Evolutionary conservation across 2,888 invertebrate genomes (phyloP).

Genomic region (Coremacera marginata): DNA sequence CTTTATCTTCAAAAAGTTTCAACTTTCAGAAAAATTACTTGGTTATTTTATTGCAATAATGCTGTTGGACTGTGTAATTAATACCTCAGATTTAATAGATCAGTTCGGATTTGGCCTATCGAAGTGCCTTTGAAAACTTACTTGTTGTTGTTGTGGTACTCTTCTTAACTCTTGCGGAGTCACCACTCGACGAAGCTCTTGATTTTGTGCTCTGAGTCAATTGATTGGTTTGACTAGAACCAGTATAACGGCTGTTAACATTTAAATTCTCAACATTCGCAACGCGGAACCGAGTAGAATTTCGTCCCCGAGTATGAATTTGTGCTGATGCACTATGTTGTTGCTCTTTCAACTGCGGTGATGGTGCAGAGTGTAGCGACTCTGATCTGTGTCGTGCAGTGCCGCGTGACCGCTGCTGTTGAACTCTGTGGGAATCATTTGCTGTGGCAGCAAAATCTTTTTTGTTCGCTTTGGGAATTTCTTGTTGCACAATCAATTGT

Average conservation of each 20-base stretch:
- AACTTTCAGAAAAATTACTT: too few species aligned
- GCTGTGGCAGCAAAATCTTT: constrained; percentile 22
- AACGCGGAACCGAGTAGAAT: not conserved
- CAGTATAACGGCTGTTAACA: not conserved
- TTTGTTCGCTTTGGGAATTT: constrained; percentile 46
- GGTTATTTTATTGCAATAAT: too few species aligned
- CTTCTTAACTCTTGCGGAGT: not conserved
- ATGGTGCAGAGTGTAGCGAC: constrained; percentile 1
- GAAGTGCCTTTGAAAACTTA: too few species aligned
- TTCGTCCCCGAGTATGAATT: constrained; percentile 18
- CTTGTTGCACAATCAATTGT: constrained; percentile 43
- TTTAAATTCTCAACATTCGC: not conserved
- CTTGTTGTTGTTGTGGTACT: constrained; percentile 45
- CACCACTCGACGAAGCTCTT: not conserved
- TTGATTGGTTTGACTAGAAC: not conserved
- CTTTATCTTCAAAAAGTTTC: too few species aligned
- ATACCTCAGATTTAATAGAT: too few species aligned
- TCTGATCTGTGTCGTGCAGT: constrained; percentile 15
- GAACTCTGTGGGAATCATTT: constrained; percentile 21
- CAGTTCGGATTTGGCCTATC: too few species aligned
- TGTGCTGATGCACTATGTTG: not conserved
- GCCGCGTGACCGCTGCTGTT: constrained; percentile 6
- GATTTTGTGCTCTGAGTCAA: not conserved
- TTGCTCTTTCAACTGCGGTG: not conserved
- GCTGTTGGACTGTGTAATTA: too few species aligned